A percentile compares a stretch with the other conserved stretches of the same genome.
Evolutionary conservation across 2,113 vertebrate genomes (phyloP).

Genomic region (Acrocephalus arundinaceus): DNA sequence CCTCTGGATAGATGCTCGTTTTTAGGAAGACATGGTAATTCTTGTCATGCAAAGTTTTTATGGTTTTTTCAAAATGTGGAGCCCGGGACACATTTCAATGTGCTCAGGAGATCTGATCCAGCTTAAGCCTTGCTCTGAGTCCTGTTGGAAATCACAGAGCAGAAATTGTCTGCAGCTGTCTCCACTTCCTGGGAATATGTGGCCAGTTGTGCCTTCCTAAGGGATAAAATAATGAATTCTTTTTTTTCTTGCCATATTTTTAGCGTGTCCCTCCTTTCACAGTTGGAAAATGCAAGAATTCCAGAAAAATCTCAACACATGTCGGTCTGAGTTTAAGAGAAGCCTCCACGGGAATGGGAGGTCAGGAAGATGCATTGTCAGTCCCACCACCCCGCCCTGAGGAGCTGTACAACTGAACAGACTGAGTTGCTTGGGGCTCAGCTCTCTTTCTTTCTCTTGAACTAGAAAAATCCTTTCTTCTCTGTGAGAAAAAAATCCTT

Average conservation of each 20-base stretch:
- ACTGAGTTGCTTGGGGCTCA: background rate
- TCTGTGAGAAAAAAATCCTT: background rate
- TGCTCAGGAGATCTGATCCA: background rate
- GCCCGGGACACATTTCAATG: background rate
- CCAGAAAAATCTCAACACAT: background rate
- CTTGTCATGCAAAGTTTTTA: background rate
- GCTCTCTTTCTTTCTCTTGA: background rate
- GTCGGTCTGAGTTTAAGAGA: background rate
- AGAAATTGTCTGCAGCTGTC: background rate
- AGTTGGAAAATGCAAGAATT: background rate
- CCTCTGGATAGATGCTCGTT: background rate
- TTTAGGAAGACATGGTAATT: background rate
- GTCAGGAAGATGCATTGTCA: fast-evolving
- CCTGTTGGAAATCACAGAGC: background rate
- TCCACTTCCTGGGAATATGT: fast-evolving
- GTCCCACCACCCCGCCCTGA: background rate
- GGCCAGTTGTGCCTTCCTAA: background rate
- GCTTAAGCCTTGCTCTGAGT: background rate
- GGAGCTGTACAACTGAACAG: background rate
- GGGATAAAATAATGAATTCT: background rate
- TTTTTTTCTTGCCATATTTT: background rate
- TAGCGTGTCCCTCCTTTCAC: background rate
- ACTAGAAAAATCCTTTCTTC: background rate
- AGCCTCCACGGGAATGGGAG: background rate
- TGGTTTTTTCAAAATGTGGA: background rate